These are phyloP conservation scores for Oscheius sp. DNA, from an alignment of 1,140 invertebrate genomes.

Conservation along the genomic window DNA sequence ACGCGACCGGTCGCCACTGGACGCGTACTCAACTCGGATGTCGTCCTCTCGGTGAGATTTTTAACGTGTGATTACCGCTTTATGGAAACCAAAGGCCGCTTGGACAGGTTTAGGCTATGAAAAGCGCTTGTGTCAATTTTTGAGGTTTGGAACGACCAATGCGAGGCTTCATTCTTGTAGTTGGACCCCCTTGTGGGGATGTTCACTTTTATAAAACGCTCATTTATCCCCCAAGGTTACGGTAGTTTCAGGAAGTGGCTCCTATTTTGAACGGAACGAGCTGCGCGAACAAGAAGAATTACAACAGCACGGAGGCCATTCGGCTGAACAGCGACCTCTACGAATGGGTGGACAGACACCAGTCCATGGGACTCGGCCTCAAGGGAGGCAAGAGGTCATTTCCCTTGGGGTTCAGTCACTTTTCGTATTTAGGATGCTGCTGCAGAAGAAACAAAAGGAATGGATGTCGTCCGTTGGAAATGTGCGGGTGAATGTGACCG, in stretches of 20 bases:
- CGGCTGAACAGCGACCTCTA: neutral
- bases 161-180: too few relatives aligned
- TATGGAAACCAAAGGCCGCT: too few relatives aligned
- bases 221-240: too few relatives aligned
- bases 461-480: neutral
- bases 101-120: too few relatives aligned
- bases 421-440: too few relatives aligned
- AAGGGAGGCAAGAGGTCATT: neutral
- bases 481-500: neutral
- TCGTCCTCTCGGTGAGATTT: neutral
- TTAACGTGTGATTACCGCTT: too few relatives aligned
- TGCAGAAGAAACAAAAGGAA: slow-evolving; percentile 1
- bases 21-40: neutral
- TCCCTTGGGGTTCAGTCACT: too few relatives aligned
- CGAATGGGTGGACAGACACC: neutral
- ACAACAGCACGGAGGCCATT: neutral
- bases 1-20: neutral
- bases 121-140: too few relatives aligned
- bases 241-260: too few relatives aligned
- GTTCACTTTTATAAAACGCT: too few relatives aligned
- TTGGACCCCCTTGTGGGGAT: too few relatives aligned
- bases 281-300: neutral
- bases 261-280: neutral
- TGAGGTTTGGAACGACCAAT: too few relatives aligned
- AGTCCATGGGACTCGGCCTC: neutral